phyloP scores from a whole-genome alignment of 2,797 vertebrate species.

The Limosa lapponica region DNA sequence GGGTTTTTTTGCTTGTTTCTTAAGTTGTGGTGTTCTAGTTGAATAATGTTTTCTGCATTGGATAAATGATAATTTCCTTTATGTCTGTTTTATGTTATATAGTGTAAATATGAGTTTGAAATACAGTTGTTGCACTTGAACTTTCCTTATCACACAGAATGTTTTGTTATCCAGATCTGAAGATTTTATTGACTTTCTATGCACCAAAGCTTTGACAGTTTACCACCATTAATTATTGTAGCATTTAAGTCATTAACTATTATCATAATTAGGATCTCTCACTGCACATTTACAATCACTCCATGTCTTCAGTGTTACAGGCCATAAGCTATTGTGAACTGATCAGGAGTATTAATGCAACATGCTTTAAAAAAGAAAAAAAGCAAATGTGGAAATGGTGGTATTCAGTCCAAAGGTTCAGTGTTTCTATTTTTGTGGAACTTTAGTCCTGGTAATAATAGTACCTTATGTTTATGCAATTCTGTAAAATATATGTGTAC shows the following conservation, averaged over 20 bases:
- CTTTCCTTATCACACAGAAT: conserved; percentile 29
- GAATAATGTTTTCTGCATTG: conserved; percentile 27
- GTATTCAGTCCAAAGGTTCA: conserved; percentile 61
- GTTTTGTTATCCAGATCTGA: conserved; percentile 17
- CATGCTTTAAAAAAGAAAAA: conserved; percentile 17
- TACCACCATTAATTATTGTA: conserved; percentile 44
- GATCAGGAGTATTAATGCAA: conserved; percentile 56
- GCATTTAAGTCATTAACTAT: background rate
- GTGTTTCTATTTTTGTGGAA: conserved; percentile 73
- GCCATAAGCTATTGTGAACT: conserved; percentile 56
- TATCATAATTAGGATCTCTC: background rate
- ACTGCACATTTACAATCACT: background rate
- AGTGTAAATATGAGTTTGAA: conserved; percentile 46
- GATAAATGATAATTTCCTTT: conserved; percentile 10
- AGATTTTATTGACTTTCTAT: conserved; percentile 20
- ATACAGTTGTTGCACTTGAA: conserved; percentile 41
- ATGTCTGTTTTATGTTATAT: conserved; percentile 41
- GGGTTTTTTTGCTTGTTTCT: background rate
- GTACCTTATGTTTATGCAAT: conserved; percentile 71
- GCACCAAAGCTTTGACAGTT: conserved; percentile 63
- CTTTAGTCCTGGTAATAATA: conserved; percentile 44
- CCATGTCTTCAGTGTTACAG: conserved; percentile 40
- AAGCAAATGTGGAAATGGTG: conserved; percentile 60
- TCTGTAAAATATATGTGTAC: conserved; percentile 73
- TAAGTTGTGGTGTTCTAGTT: conserved; percentile 44